Evolutionary conservation across 2,113 vertebrate genomes (phyloP), one percentile per base, ranked within the genome.

Genomic region (Mus musculus): DNA sequence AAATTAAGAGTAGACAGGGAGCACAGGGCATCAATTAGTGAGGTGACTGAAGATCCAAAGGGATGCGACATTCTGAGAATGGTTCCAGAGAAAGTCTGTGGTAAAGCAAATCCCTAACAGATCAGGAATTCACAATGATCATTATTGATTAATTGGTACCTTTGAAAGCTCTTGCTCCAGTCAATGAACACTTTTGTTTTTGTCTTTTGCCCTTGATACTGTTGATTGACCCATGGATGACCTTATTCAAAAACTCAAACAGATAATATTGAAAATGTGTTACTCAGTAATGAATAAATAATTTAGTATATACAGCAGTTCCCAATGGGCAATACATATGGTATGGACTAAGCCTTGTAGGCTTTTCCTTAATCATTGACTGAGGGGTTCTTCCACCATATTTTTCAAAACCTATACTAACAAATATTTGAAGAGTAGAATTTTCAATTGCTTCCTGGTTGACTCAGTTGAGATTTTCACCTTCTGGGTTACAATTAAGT

Each of bases 1-100:
- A 96, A 95, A 95, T 97, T 96, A 97, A 96, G 98, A 95, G 90
- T 96, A 97, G 97, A 91, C 89, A 95, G 76, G 90, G 97, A 97
- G 80, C 84, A 96, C 80, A 93, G 84, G 93, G 19, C 86, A 94
- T 69, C 22, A 90, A 94, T 97, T 98, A 97, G 96, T 96, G 97
- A 96, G 84, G 95, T 95, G 95, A 81, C 72, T 80, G n/a, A 89
- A 95, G 95, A 89, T 49, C 86, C 12, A 65, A 87, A 92, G 94
- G 61, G 73, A 69, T 59, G 56, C 1, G 76, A 3, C 33, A 89
- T 97, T 97, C 92, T 88, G 76, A 93, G n/a, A 0, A 0, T 22
- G 13, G 28, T 77, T 97, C 93, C 78, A 69, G 49, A 86, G 49
- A 87, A 95, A 86, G 76, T 67, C 75, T 84, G 69, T 69, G 65